Evolutionary conservation across 2,888 invertebrate genomes (phyloP), one percentile per base, ranked within the genome.

Genomic region (Antitype chi): DNA sequence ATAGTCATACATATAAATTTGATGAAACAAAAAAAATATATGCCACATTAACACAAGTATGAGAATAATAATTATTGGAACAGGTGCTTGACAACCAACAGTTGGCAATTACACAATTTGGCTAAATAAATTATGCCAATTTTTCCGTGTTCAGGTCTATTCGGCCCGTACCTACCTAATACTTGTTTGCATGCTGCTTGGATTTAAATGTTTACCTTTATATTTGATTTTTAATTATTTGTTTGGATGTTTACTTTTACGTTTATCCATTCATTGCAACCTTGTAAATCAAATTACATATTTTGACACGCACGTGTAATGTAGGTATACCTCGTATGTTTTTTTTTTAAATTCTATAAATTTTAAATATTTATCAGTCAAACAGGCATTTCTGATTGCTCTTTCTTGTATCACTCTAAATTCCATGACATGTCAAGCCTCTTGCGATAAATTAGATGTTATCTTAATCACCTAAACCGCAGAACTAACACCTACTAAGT

Each of bases 381-480:
- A 66, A 70, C 38, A 38, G 47, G 20, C 78, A 66, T 63, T 57
- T 57, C 6, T 49, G 38, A 66, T 78, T 57, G 62, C 20, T 83
- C 69, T 78, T 68, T 68, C 55, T 76, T 66, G 38, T 76, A 60
- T 81, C 63, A 68, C 23, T 74, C 25, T 70, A 55, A 81, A 68
- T 55, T 55, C 25, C 53, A 55, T 66, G 64, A 60, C 59, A 81
- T 69, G 70, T 74, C 59, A 20, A 83, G 49, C 62, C 32, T 67
- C 57, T 60, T 53, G 49, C 47, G 59, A 70, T 74, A 73, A 82
- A 82, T 81, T 76, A 60, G 68, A 53, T 57, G 81, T 85, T 70
- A 85, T 75, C 81, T 85, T 70, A 81, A 81, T 85, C 52, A 80
- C 72, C 32, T 73, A n/a, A 59, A 66, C 79, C 66, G 55, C 62